Percentiles rank a stretch among this genome's conserved stretches.
These are phyloP conservation scores for Venustaconcha ellipsiformis DNA, from an alignment of 1,140 invertebrate species.

Conservation along the genomic window DNA sequence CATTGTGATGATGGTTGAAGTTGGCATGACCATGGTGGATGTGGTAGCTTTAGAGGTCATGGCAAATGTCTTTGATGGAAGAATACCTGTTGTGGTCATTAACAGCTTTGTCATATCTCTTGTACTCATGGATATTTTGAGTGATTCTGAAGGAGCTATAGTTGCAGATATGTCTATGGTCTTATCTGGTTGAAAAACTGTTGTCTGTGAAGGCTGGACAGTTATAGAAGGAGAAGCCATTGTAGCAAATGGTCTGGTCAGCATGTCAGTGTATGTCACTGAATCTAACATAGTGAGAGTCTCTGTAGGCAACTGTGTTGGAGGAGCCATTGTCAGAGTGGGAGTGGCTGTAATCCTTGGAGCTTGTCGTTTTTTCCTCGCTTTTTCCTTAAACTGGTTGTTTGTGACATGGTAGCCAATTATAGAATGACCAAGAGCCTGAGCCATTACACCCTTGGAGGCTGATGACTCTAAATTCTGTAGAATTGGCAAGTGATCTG, in stretches of 20 bases:
- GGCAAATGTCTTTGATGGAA: conserved; percentile 35
- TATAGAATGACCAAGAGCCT: conserved; percentile 75
- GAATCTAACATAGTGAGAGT: conserved; percentile 26
- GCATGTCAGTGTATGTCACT: conserved; percentile 30
- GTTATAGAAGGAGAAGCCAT: conserved; percentile 6
- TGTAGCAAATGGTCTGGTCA: conserved; percentile 16
- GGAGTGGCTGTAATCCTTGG: conserved; percentile 45
- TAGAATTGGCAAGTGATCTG: conserved; percentile 72
- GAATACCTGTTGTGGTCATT: conserved; percentile 22
- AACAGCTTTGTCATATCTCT: neutral
- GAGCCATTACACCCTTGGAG: conserved; percentile 75
- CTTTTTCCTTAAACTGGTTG: conserved; percentile 66
- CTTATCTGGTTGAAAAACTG: conserved; percentile 4
- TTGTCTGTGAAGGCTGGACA: conserved; percentile 15
- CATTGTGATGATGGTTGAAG: neutral
- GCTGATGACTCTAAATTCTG: conserved; percentile 75
- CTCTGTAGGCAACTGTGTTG: conserved; percentile 42
- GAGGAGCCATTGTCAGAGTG: conserved; percentile 41
- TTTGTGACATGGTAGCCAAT: conserved; percentile 76
- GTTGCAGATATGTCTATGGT: neutral
- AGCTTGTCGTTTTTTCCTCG: conserved; percentile 35
- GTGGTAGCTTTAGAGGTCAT: conserved; percentile 36
- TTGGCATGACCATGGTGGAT: conserved; percentile 22
- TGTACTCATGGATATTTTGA: conserved; percentile 8
- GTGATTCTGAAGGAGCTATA: conserved; percentile 1